These are phyloP conservation scores for Daubentonia madagascariensis DNA, from an alignment of 2,113 vertebrate genomes.

Conservation along the genomic window DNA sequence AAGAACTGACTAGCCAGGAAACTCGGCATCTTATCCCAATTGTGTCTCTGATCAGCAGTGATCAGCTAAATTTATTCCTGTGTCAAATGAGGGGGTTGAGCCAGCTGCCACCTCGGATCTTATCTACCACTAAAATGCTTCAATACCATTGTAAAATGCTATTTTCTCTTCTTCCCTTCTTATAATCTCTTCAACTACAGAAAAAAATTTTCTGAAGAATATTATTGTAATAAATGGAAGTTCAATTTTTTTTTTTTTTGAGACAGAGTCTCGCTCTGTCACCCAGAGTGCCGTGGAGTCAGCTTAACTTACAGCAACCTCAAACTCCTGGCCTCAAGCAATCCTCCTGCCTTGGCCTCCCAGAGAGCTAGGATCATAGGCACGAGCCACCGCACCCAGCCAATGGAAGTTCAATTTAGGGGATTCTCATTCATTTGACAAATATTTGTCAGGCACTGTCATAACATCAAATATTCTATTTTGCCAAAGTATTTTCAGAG, in stretches of 20 bases:
- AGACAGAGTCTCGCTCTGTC: no score
- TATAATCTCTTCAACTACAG: background rate
- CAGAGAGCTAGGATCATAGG: no score
- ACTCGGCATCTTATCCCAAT: background rate
- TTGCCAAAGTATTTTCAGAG: background rate
- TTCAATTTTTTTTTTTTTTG: no score
- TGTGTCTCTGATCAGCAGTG: background rate
- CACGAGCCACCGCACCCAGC: no score
- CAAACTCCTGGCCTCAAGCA: no score
- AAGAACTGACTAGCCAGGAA: background rate
- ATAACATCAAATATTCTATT: background rate
- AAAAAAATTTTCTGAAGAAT: constrained; percentile 7
- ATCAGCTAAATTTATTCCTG: background rate
- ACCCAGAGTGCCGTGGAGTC: no score
- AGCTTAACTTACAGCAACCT: no score
- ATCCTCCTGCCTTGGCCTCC: no score
- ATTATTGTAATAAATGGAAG: background rate
- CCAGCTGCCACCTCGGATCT: background rate
- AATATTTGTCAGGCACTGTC: background rate
- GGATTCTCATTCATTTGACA: background rate
- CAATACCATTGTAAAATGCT: background rate
- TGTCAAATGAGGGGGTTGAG: background rate
- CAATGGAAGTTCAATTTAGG: background rate
- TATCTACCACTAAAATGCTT: background rate
- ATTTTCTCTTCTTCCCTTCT: background rate